Evolutionary conservation across 2,113 vertebrate genomes (phyloP), one percentile per base, ranked within the genome.

Genomic region (Cariama cristata): DNA sequence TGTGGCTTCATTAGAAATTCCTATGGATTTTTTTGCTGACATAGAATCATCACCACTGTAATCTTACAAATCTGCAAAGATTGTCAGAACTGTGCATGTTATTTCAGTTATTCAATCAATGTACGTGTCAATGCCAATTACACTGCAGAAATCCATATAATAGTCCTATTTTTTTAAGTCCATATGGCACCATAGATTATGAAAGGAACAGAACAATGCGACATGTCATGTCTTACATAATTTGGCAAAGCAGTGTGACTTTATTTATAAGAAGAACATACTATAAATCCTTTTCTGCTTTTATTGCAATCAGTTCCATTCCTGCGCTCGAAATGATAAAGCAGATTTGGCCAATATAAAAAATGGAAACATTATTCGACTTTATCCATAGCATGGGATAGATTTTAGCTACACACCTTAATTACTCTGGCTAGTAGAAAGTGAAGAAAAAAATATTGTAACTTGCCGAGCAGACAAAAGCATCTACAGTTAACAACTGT

Each of bases 1-100:
- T 89, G 59, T 79, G 76, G 69, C 87, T 96, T 96, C 91, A 94
- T 96, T 97, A 96, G 84, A 90, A 93, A 97, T 94, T 96, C 93
- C 87, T 83, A 60, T 69, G 90, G 66, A 94, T 42, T 59, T 95
- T 96, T 97, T 86, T 96, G 91, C 95, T 96, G 96, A 96, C 91
- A 92, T 12, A 74, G 91, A 93, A 91, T 93, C 87, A 90, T 72
- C 89, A 63, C 1, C 0, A 2, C 84, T 88, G 30, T 85, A 94
- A 96, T 97, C 94, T 87, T 87, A 95, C 85, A 94, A 79, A 93
- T 90, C 89, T 91, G 85, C 74, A 90, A 93, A 84, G 86, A 96
- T 11, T 96, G 82, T 89, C 90, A 96, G 90, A 88, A 91, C 68
- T 50, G 76, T 74, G 79, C 49, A 50, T 59, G 68, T 89, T 94